Conservation (phyloP, 2,888 invertebrate genomes). For the Zygogramma bicolorata region DNA sequence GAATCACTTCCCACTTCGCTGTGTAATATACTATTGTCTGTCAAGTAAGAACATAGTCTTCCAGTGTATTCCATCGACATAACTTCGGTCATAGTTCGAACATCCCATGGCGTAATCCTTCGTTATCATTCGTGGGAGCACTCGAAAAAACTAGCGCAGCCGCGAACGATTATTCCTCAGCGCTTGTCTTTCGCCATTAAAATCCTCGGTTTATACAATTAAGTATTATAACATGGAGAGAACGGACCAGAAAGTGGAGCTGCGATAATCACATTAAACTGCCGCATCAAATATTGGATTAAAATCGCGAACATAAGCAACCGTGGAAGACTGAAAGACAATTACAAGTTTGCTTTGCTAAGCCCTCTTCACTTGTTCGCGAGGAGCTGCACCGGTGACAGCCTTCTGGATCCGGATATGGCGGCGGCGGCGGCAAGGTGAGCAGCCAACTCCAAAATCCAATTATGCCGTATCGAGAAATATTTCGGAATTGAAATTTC, state of each 20-base stretch:
- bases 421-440: background rate
- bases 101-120: background rate
- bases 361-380: conserved; percentile 18
- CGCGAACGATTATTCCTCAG: background rate
- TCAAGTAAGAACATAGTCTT: too few species aligned
- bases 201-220: conserved; percentile 52
- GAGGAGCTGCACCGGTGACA: conserved; percentile 5
- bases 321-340: conserved; percentile 38
- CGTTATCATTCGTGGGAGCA: background rate
- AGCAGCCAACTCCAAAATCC: conserved; percentile 10
- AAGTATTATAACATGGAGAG: conserved; percentile 52
- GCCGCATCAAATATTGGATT: conserved; percentile 55
- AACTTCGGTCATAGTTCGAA: background rate
- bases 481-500: conserved; percentile 8
- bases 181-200: conserved; percentile 49
- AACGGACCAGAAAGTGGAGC: conserved; percentile 48
- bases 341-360: conserved; percentile 39
- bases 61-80: too few species aligned
- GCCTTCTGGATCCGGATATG: conserved; percentile 9
- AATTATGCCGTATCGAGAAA: background rate
- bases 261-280: conserved; percentile 52
- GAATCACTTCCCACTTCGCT: too few species aligned
- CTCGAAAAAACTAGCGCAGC: background rate
- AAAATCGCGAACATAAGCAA: conserved; percentile 40
- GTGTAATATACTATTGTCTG: too few species aligned